Conservation (phyloP, 2,888 invertebrate species). For the Dolomedes plantarius region DNA sequence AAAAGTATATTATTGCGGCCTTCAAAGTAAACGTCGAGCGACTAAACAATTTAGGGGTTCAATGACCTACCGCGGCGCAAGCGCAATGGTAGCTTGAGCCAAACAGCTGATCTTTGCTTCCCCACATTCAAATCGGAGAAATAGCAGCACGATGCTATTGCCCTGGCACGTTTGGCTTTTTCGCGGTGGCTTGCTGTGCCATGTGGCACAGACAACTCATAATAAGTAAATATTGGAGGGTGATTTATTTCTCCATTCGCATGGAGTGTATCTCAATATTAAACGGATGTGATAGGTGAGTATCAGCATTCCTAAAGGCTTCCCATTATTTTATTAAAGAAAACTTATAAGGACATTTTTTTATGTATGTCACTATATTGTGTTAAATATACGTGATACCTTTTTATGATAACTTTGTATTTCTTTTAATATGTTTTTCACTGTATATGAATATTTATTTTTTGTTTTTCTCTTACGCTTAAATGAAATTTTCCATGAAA, state of each 20-base stretch:
- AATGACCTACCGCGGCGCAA: conserved; percentile 56
- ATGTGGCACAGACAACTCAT: conserved; percentile 15
- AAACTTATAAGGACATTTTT: no score
- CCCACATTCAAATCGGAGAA: conserved; percentile 58
- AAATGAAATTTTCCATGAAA: no score
- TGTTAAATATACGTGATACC: no score
- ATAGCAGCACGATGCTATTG: conserved; percentile 49
- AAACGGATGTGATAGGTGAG: neutral
- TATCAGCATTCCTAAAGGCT: no score
- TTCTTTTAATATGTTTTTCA: no score
- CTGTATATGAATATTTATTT: no score
- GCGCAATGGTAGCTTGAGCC: conserved; percentile 31
- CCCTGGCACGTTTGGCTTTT: conserved; percentile 17
- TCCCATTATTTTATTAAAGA: no score
- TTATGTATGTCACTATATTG: no score
- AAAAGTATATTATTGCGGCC: neutral
- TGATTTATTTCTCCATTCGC: neutral
- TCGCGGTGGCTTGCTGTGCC: neutral
- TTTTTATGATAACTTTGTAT: no score
- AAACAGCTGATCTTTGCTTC: conserved; percentile 67
- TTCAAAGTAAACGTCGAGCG: conserved; percentile 31
- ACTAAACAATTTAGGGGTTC: conserved; percentile 55
- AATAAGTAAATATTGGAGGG: conserved; percentile 7
- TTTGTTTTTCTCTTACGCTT: no score
- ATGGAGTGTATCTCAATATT: neutral